Evolutionary conservation across 2,888 invertebrate species (phyloP), one percentile per base, ranked within the genome.

Genomic region (Pristionchus entomophagus): DNA sequence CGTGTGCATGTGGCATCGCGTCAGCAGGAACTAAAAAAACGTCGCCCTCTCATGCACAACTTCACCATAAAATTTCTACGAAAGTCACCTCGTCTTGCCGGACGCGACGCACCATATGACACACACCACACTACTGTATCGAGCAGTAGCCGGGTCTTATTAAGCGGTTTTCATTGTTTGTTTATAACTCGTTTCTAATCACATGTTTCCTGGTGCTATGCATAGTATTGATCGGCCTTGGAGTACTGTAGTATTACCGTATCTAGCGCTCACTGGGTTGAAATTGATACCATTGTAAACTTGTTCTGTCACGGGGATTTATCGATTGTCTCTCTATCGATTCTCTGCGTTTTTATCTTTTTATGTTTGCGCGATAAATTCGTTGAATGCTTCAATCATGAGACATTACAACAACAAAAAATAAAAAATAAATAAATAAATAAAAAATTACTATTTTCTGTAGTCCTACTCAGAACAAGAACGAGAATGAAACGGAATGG

Each of bases 1-100:
- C 17, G 90, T 90, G 49, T 92, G 91, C 81, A 91, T 91, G 91
- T 92, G 92, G 92, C 92, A 92, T 84, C 88, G 87, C 10, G 81
- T 86, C n/a, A 38, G 45, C 19, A n/a, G 78, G 51, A 49, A 51
- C 29, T 80, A 80, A 32, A 22, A n/a, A 65, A 65, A 35, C 35
- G 65, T 65, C 65, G 65, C 65, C 65, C 2, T 12, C 1, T 32
- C 22, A 35, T 35, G 35, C 65, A 6, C 65, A 65, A 29, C 35
- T n/a, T n/a, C 38, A 41, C 41, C 6, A 41, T 8, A 38, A n/a
- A n/a, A 2, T 12, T 19, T 26, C 17, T 41, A n/a, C 45, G 14
- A 45, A 38, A 45, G 73, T 45, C 59, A 19, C n/a, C n/a, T 32
- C 32, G 29, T 83, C 32, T 59, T 14, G 77, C 49, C 77, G 22